phyloP scores from a whole-genome alignment of 2,113 vertebrate genomes.

The Mormoops blainvillei region DNA sequence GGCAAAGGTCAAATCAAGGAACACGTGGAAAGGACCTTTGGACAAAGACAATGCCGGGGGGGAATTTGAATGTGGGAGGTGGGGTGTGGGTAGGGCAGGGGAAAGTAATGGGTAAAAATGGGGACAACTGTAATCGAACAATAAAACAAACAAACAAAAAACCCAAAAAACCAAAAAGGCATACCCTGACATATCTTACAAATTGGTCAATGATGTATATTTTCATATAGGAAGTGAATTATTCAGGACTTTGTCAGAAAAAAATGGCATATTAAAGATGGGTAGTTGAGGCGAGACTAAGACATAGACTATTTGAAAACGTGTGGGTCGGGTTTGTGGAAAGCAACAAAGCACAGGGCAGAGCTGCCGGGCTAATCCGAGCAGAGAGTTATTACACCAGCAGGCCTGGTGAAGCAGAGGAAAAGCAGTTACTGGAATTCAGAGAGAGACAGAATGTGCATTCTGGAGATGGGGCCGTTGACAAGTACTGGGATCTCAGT shows the following conservation, averaged over 20 bases:
- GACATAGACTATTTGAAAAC: not conserved
- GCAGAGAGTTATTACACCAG: not conserved
- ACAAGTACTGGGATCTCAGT: not conserved
- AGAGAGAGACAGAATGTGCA: not conserved
- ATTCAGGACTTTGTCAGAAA: not conserved
- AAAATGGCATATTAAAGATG: not conserved
- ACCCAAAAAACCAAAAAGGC: no score
- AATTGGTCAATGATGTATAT: not conserved
- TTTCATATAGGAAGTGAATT: conserved; percentile 7
- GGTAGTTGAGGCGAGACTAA: not conserved
- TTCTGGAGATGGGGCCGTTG: not conserved
- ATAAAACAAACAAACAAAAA: no score
- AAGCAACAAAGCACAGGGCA: not conserved
- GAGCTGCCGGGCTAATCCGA: not conserved
- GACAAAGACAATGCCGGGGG: no score
- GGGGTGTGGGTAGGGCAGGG: no score
- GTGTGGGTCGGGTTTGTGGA: not conserved
- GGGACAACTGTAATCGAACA: no score
- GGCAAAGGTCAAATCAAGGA: no score
- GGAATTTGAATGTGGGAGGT: no score
- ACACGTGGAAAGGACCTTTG: no score
- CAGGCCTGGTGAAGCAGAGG: not conserved
- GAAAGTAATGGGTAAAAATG: no score
- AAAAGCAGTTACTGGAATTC: not conserved
- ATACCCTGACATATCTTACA: not conserved